A percentile compares a stretch with the other conserved stretches of the same genome.
phyloP scores from a whole-genome alignment of 2,797 vertebrate species.

The Nannoperca australis region DNA sequence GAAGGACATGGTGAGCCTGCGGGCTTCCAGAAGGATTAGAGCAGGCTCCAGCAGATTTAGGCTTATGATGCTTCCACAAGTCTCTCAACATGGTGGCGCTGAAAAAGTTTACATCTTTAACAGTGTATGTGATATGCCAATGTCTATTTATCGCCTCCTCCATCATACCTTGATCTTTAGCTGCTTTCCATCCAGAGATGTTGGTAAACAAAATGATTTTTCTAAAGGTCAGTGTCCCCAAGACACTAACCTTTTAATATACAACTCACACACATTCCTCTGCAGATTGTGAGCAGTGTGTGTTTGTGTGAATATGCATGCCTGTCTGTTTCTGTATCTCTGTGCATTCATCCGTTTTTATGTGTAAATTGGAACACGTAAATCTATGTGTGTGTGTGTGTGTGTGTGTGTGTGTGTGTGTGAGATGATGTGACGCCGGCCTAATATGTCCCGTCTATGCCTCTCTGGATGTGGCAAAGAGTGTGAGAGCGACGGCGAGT shows the following conservation, averaged over 20 bases:
- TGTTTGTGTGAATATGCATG: conserved; percentile 29
- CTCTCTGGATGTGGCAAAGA: conserved; percentile 57
- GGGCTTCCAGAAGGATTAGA: conserved; percentile 73
- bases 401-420: conserved; percentile 11
- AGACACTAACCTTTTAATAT: conserved; percentile 58
- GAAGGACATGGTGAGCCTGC: conserved; percentile 74
- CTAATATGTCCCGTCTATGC: conserved; percentile 46
- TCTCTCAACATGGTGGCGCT: conserved; percentile 53
- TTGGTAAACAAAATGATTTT: conserved; percentile 51
- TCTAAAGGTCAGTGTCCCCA: conserved; percentile 58
- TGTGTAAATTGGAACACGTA: conserved; percentile 31
- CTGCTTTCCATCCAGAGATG: conserved; percentile 30
- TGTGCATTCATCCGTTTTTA: conserved; percentile 34
- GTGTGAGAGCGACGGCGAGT: conserved; percentile 45
- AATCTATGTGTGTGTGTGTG: conserved; percentile 30
- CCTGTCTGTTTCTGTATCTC: conserved; percentile 26
- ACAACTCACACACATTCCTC: conserved; percentile 36
- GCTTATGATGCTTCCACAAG: conserved; percentile 54
- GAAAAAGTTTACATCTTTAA: conserved; percentile 43
- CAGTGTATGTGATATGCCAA: neutral
- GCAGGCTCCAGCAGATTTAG: conserved; percentile 62
- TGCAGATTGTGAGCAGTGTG: conserved; percentile 28
- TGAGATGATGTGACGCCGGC: conserved; percentile 37
- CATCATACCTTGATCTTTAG: conserved; percentile 36
- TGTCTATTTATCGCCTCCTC: neutral